Evolutionary conservation across 2,888 invertebrate genomes (phyloP).

Genomic region (Polydrusus cervinus): DNA sequence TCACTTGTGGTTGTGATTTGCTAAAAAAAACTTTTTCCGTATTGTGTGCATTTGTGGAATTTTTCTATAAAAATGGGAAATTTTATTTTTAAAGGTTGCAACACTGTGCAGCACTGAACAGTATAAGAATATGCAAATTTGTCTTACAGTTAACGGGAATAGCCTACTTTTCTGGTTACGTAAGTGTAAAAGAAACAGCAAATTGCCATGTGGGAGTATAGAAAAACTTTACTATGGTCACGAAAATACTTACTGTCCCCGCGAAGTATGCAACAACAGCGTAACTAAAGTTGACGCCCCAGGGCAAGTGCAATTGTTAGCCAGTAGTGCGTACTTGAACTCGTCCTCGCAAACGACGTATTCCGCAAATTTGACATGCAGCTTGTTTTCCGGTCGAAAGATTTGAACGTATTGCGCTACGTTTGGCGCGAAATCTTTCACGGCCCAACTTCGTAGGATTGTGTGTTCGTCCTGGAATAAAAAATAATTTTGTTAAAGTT

Average conservation of each 20-base stretch:
- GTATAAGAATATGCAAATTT: too few species aligned
- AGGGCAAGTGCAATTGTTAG: slow-evolving; percentile 98
- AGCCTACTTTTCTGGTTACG: too few species aligned
- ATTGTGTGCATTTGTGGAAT: too few species aligned
- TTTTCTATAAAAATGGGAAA: too few species aligned
- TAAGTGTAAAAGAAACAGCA: too few species aligned
- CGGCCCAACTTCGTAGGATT: slow-evolving; percentile 92
- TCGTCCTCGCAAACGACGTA: slow-evolving; percentile 99
- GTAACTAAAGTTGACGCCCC: slow-evolving; percentile 98
- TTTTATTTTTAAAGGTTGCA: too few species aligned
- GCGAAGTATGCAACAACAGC: slow-evolving; percentile 94
- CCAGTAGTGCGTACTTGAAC: slow-evolving; percentile 97
- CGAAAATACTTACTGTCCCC: slow-evolving; percentile 92
- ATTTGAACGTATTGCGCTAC: slow-evolving; percentile 99
- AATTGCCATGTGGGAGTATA: too few species aligned
- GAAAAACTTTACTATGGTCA: too few species aligned
- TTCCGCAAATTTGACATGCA: slow-evolving; percentile 99
- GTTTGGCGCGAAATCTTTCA: slow-evolving; percentile 97
- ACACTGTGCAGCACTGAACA: too few species aligned
- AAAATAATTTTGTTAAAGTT: slow-evolving; percentile 4
- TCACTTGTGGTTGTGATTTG: too few species aligned
- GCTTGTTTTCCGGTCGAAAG: slow-evolving; percentile 97
- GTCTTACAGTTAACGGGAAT: too few species aligned
- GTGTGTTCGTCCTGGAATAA: slow-evolving; percentile 81
- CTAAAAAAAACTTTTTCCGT: too few species aligned